Evolutionary conservation across 2,113 vertebrate species (phyloP), one percentile per base, ranked within the genome.

Genomic region (Pungitius pungitius): DNA sequence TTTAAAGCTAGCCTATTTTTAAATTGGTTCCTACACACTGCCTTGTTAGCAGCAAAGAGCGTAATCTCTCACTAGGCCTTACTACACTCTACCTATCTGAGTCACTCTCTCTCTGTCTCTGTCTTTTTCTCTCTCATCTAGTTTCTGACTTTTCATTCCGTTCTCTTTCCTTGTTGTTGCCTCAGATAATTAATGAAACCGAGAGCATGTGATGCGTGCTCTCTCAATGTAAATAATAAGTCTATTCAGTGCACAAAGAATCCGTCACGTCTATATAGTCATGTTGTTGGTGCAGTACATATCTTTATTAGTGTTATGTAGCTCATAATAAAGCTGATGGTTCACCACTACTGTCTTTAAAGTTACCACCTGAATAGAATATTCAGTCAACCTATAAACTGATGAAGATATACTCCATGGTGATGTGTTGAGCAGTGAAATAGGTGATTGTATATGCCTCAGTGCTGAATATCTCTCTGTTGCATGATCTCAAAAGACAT

Each of bases 1-100:
- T 92, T 91, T 87, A 91, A 91, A 86, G 55, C 83, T 75, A 78
- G 84, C 79, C 86, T 90, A 92, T 92, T 92, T 93, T 92, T 89
- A 91, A 92, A 90, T 80, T 55, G 61, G 57, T 80, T 87, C 66
- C 83, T 82, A 73, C 79, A 86, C 81, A 80, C 42, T 2, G 77
- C 82, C 78, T 76, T 85, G 81, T 84, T 72, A 83, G 83, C 77
- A 73, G 81, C 77, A 83, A 64, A 68, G 57, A 80, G 57, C n/a
- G n/a, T 83, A 84, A 80, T 85, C 83, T 90, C 75, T 77, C 77
- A 71, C 49, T 14, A 62, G 77, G 71, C 74, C 83, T 68, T 57
- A 57, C 58, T 54, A 42, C 33, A 30, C 65, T 65, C 63, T 78
- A 68, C 68, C 69, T 64, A 69, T 61, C 47, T 30, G 27, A 56